Evolutionary conservation across 2,888 invertebrate species (phyloP), one percentile per base, ranked within the genome.

Genomic region (Lithosia quadra): DNA sequence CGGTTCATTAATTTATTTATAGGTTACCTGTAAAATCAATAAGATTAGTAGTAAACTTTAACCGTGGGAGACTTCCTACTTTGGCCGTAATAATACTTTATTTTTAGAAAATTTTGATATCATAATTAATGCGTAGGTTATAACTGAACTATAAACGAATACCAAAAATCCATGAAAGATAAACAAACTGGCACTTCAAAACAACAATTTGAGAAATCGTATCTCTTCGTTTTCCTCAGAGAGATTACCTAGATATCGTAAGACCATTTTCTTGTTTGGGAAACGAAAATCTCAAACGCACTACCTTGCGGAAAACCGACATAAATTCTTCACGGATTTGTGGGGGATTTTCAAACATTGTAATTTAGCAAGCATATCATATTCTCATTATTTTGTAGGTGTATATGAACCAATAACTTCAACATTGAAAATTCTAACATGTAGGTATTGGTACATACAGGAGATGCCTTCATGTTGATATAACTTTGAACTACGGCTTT

Each of bases 241-340:
- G 57, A 67, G 56, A 39, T 67, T 49, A 57, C 39, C 22, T 43
- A 57, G 57, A 65, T 59, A 33, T 49, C 33, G 43, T 34, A 21
- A 66, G 10, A 53, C 60, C 53, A 65, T 58, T 60, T 60, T 55
- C 60, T 63, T 33, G 49, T 63, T 62, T 56, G 43, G 33, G 24
- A n/a, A 61, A 56, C 57, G 33, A 67, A 62, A 66, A 55, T 55
- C 55, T 61, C 39, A 36, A 55, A 65, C 39, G 22, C 24, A 24
- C 28, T 22, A 66, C 28, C 22, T 24, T 39, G 22, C 36, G 39
- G 56, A 53, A 60, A 56, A 53, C 13, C 24, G 53, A 65, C 60
- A 60, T 21, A 18, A 65, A 49, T 60, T 33, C n/a, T 49, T 43
- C 49, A 18, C 33, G 43, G n/a, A 22, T 56, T 28, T 22, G 36